Evolutionary conservation across 2,888 invertebrate species (phyloP).

Genomic region (Hypolimnas misippus): DNA sequence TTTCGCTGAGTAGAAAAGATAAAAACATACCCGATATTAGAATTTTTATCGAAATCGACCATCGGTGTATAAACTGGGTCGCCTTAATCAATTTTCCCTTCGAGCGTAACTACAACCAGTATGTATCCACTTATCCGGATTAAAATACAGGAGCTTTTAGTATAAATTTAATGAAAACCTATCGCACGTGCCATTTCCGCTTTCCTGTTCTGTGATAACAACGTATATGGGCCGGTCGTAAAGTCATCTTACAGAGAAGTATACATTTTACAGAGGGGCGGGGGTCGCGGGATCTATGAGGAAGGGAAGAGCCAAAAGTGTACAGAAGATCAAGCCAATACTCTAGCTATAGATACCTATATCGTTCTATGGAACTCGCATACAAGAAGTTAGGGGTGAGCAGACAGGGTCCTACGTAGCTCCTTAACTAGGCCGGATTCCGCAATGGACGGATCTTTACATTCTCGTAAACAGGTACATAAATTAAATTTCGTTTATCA

Average conservation of each 20-base stretch:
- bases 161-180: neutral
- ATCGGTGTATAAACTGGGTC: neutral
- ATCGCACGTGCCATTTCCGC: slow-evolving; percentile 1
- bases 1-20: neutral
- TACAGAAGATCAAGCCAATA: slow-evolving; percentile 20
- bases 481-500: slow-evolving; percentile 55
- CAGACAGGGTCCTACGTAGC: slow-evolving; percentile 56
- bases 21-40: neutral
- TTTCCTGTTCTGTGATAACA: neutral
- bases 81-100: neutral
- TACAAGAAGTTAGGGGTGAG: slow-evolving; percentile 23
- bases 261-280: slow-evolving; percentile 41
- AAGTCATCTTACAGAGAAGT: slow-evolving; percentile 18
- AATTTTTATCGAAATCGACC: neutral
- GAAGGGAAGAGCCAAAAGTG: slow-evolving; percentile 21
- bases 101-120: neutral
- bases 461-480: slow-evolving; percentile 67
- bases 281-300: slow-evolving; percentile 33
- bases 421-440: slow-evolving; percentile 63
- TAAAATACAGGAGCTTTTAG: neutral
- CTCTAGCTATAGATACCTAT: slow-evolving; percentile 39
- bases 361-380: slow-evolving; percentile 18
- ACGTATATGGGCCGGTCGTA: slow-evolving; percentile 2
- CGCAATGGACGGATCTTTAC: slow-evolving; percentile 76
- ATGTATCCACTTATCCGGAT: slow-evolving; percentile 3